These are phyloP conservation scores for Zonotrichia leucophrys DNA, from an alignment of 2,113 vertebrate species.

Conservation along the genomic window DNA sequence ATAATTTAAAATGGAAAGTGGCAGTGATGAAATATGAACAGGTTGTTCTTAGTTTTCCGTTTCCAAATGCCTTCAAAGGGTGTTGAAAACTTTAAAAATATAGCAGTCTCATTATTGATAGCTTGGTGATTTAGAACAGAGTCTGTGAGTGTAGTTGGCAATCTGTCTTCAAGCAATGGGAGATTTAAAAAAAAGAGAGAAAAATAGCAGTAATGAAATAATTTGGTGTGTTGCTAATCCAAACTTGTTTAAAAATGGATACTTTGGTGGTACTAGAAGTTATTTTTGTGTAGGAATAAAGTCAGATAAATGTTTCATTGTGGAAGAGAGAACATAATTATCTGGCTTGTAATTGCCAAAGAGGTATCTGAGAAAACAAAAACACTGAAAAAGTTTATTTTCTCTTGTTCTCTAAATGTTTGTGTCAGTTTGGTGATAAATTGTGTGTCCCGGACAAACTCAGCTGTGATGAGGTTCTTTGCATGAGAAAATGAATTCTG, in stretches of 20 bases:
- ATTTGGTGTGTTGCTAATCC: not conserved
- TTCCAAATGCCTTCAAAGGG: not conserved
- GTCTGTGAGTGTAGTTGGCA: not conserved
- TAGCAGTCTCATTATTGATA: not conserved
- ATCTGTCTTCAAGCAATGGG: not conserved
- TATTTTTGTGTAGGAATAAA: not conserved
- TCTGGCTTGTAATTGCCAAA: not conserved
- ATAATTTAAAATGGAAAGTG: not conserved
- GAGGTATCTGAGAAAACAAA: not conserved
- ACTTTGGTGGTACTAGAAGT: not conserved
- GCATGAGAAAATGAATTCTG: not conserved
- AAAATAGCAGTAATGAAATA: not conserved
- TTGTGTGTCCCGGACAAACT: not conserved
- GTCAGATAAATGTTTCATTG: not conserved
- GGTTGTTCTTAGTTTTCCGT: not conserved
- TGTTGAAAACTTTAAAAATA: not conserved
- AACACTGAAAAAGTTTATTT: not conserved
- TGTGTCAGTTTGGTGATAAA: not conserved
- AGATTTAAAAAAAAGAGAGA: not conserved
- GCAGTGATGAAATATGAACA: not conserved
- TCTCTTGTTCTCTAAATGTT: not conserved
- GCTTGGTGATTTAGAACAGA: not conserved
- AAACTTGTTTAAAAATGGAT: not conserved
- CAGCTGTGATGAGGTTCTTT: not conserved
- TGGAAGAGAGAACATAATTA: not conserved